Conservation (phyloP, 1,140 invertebrate genomes). For the Monomorium pharaonis region DNA sequence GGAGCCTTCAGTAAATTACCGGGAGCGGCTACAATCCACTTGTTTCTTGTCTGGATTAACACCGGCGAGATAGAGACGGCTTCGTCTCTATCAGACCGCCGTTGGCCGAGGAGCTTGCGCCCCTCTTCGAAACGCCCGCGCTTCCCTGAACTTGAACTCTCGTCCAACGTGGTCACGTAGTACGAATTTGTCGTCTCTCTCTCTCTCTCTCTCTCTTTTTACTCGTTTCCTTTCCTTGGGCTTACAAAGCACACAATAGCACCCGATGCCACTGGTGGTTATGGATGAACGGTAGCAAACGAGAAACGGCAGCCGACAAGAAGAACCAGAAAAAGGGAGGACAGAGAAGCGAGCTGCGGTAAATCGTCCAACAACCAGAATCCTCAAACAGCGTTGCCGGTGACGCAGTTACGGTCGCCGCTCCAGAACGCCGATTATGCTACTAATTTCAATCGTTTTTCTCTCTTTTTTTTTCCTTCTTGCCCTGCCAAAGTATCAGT, state of each 20-base stretch:
- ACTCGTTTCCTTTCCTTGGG: constrained; percentile 13
- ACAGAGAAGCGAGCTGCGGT: constrained; percentile 49
- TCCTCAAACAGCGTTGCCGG: not conserved
- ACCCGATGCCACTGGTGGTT: constrained; percentile 71
- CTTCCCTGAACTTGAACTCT: constrained; percentile 77
- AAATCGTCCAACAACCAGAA: constrained; percentile 57
- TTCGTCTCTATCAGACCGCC: constrained; percentile 55
- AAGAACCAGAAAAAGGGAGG: constrained; percentile 73
- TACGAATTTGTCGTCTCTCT: constrained; percentile 59
- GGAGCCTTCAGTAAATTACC: constrained; percentile 50
- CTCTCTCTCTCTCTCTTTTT: no score
- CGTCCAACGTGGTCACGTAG: constrained; percentile 20
- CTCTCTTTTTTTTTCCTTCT: not conserved
- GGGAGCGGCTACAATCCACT: constrained; percentile 65
- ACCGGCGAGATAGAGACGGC: constrained; percentile 39
- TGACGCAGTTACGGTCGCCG: constrained; percentile 52
- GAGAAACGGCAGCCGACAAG: constrained; percentile 73
- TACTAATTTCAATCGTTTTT: constrained; percentile 47
- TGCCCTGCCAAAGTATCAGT: not conserved
- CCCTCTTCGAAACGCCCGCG: constrained; percentile 56
- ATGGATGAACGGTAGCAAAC: constrained; percentile 82
- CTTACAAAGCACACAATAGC: constrained; percentile 67
- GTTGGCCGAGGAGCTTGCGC: constrained; percentile 37
- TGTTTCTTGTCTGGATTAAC: constrained; percentile 61
- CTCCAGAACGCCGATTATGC: constrained; percentile 19